Evolutionary conservation across 35 echinoderm and acorn worm species (phyloP), one percentile per base, ranked within the genome.

Genomic region (Apostichopus californicus): DNA sequence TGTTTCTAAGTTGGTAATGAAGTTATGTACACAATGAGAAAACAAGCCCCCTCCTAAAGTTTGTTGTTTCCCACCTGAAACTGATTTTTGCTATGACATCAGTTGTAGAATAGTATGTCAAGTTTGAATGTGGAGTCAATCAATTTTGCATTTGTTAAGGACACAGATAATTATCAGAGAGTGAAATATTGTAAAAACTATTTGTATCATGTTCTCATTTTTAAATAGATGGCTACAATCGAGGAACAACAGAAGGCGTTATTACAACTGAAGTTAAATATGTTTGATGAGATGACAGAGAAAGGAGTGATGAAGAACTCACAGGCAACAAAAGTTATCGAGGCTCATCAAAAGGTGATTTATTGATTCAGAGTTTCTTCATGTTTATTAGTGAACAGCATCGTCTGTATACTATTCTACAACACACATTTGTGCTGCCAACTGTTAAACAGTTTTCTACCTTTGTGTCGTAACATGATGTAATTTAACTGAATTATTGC

Each of bases 251-350:
- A 98, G 60, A 98, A 96, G 78, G 97, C 94, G 8, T 79, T 98
- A 14, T 79, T 91, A 25, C 92, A 98, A 70, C 81, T 98, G 21
- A 98, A 98, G 84, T 92, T 98, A 87, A 96, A 96, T 77, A 98
- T 98, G 95, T 80, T 98, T 63, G 97, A 98, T 78, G 93, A 98
- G n/a, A 94, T 98, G 94, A 98, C 97, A 56, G 97, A 98, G 57
- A 96, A 90, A 56, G 97, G 95, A n/a, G 78, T 98, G 20, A 93
- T 98, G 46, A 92, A 93, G 59, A 98, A 96, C 73, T 79, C 93
- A 63, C 91, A 96, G 60, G 94, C 93, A 71, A 96, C 92, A 71
- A 98, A 98, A 78, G 90, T 98, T 28, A 96, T 98, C 81, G 97
- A 98, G 28, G 89, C 93, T 10, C 95, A 98, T 94, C 94, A 94